phyloP scores from a whole-genome alignment of 2,113 vertebrate species.

The Taurulus bubalis region DNA sequence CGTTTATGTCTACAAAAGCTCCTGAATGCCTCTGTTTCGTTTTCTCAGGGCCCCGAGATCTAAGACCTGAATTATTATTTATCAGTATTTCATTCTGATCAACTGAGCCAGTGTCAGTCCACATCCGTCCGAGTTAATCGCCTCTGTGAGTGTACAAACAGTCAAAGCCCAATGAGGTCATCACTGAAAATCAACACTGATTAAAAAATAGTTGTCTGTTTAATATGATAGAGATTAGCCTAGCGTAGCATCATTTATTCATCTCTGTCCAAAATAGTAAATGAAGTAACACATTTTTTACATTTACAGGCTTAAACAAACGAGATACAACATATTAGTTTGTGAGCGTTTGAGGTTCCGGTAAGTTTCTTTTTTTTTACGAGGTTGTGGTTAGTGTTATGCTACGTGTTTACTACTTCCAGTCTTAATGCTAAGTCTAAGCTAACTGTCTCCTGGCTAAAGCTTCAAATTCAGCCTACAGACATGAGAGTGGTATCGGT shows the following conservation, averaged over 20 bases:
- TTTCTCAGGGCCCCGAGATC: neutral
- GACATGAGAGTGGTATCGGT: neutral
- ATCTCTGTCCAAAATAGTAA: neutral
- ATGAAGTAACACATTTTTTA: neutral
- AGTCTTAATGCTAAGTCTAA: neutral
- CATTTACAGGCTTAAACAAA: neutral
- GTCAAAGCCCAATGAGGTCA: neutral
- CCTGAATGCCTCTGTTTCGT: neutral
- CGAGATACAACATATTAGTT: neutral
- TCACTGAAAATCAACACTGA: slow-evolving; percentile 5
- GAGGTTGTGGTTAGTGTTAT: neutral
- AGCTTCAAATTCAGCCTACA: too few species aligned
- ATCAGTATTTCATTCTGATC: neutral
- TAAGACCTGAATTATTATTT: neutral
- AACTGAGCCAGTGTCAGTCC: neutral
- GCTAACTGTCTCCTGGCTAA: neutral
- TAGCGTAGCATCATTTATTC: neutral
- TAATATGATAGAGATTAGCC: neutral
- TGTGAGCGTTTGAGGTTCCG: neutral
- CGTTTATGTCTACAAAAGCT: neutral
- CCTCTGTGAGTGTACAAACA: neutral
- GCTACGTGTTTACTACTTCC: neutral
- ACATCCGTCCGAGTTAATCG: slow-evolving; percentile 14
- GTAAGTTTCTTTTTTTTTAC: neutral
- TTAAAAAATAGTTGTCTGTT: neutral